phyloP scores from a whole-genome alignment of 2,888 invertebrate species.

The Lochmaea capreae region DNA sequence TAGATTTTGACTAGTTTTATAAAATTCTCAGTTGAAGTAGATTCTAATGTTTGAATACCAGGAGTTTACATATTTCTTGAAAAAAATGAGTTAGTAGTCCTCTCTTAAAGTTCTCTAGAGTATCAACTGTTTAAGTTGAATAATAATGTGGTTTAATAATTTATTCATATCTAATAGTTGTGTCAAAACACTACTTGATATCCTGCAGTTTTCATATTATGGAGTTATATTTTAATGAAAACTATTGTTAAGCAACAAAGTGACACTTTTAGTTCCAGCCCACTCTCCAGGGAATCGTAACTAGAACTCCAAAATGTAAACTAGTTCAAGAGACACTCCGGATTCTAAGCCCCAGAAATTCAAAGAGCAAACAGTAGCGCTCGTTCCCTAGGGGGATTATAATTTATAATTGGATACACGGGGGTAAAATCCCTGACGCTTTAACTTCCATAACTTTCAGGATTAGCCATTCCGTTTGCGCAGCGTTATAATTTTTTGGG shows the following conservation, averaged over 20 bases:
- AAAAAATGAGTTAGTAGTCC: too few species aligned
- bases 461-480: slow-evolving; percentile 43
- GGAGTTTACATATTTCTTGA: too few species aligned
- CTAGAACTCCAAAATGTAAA: slow-evolving; percentile 17
- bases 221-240: not conserved
- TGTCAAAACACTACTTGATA: too few species aligned
- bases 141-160: too few species aligned
- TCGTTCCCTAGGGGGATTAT: slow-evolving; percentile 62
- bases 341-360: slow-evolving; percentile 11
- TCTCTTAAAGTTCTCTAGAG: too few species aligned
- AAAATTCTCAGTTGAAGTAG: too few species aligned
- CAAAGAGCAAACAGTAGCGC: slow-evolving; percentile 58
- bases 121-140: too few species aligned
- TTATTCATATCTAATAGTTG: too few species aligned
- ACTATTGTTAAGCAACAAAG: not conserved
- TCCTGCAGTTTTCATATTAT: too few species aligned
- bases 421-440: slow-evolving; percentile 44
- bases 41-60: too few species aligned
- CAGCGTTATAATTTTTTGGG: slow-evolving; percentile 32
- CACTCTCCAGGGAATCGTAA: not conserved
- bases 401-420: slow-evolving; percentile 65
- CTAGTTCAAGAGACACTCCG: slow-evolving; percentile 16
- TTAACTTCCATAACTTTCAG: slow-evolving; percentile 42
- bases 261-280: not conserved
- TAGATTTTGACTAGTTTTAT: too few species aligned